phyloP scores from a whole-genome alignment of 2,113 vertebrate species.

The Microtus montanus region DNA sequence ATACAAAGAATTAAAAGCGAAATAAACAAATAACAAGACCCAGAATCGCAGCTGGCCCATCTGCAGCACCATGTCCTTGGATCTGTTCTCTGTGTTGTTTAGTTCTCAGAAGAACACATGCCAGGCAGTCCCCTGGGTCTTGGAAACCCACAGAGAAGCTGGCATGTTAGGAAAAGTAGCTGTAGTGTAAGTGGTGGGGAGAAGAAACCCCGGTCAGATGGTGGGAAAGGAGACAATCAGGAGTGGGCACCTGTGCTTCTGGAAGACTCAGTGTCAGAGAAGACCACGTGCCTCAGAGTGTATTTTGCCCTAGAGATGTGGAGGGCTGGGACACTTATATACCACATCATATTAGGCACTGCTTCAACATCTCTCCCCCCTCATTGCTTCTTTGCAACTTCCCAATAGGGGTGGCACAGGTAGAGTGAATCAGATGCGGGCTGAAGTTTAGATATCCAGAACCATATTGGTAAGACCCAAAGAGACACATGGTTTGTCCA shows the following conservation, averaged over 20 bases:
- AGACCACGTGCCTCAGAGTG: background rate
- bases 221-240: background rate
- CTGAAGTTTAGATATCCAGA: background rate
- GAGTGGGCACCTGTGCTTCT: background rate
- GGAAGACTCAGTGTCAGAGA: background rate
- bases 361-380: background rate
- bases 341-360: background rate
- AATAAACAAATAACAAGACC: background rate
- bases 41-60: background rate
- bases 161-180: background rate
- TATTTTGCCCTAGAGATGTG: background rate
- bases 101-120: background rate
- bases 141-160: background rate
- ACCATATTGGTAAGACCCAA: background rate
- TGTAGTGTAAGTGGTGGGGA: background rate
- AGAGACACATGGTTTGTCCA: too few relatives aligned
- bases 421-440: background rate
- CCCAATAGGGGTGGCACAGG: background rate
- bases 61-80: too few relatives aligned
- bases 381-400: background rate
- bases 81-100: background rate
- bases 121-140: background rate
- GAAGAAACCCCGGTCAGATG: background rate
- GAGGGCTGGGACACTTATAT: background rate
- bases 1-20: background rate